Base-by-base conservation (phyloP, 1,140 invertebrate species). In the Anoplophora glabripennis region DNA sequence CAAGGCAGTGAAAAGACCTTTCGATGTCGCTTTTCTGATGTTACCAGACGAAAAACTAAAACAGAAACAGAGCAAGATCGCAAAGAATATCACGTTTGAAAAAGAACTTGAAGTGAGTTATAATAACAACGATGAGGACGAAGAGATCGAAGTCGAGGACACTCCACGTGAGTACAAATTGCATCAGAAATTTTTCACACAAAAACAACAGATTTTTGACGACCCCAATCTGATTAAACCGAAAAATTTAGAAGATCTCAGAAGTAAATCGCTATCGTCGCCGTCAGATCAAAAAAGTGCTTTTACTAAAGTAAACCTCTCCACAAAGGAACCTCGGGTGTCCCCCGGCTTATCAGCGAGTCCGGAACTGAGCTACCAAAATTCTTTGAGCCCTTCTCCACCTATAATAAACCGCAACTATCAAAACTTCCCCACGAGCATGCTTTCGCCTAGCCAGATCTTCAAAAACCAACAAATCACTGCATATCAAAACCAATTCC, bases 21-120 rank as follows among this genome's bases (percentile, higher is more conserved):
- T 93, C 66, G 90, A 94, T 70, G 90, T 94, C 0, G 91, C 91
- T 1, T 93, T 93, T 61, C 75, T 94, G 4, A 91, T 93, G 77
- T 87, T 90, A 67, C 90, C 90, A 1, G 90, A 92, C 64, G 90
- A 92, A 51, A 89, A 90, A 68, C 71, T 87, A 40, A 83, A 85
- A 36, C 81, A 85, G 46, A 85, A 87, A 64, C 83, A 86, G 65
- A 81, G 76, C 11, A 72, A 72, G 48, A 21, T 68, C 14, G 14
- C 46, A 3, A 70, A 60, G 42, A 63, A 58, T 41, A 55, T 57
- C 10, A 60, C 48, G 34, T 64, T 59, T 36, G 65, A 65, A n/a
- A 64, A 59, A 17, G 59, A 71, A 3, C 75, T 76, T 57, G 78
- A 79, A 5, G 49, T 53, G 14, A 54, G 53, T 15, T 58, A 62